Evolutionary conservation across 2,113 vertebrate genomes (phyloP).

Genomic region (Oncorhynchus gorbuscha): DNA sequence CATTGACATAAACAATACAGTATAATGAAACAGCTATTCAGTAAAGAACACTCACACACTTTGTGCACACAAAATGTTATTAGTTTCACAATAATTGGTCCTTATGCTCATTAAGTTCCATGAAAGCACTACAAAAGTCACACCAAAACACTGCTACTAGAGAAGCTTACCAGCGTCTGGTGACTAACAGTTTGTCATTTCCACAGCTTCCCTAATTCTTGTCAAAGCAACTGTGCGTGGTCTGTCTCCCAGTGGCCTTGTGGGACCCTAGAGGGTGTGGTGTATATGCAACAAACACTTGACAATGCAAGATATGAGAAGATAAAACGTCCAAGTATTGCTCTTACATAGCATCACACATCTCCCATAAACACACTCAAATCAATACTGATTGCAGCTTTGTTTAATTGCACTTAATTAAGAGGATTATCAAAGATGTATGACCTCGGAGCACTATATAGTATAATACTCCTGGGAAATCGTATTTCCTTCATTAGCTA

Average conservation of each 20-base stretch:
- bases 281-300: no score
- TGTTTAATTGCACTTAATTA: neutral
- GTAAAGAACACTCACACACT: neutral
- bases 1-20: neutral
- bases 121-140: neutral
- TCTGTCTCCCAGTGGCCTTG: neutral
- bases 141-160: neutral
- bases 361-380: neutral
- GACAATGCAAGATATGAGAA: no score
- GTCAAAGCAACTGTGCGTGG: neutral
- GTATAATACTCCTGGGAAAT: conserved; percentile 2
- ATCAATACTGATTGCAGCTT: neutral
- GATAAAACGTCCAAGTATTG: neutral
- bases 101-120: neutral
- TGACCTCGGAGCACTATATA: neutral
- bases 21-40: neutral
- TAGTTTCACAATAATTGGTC: neutral
- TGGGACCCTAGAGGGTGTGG: neutral
- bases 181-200: neutral
- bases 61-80: neutral
- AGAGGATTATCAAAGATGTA: neutral
- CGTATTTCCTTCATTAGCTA: neutral
- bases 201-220: neutral
- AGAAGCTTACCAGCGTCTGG: neutral
- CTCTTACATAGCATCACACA: neutral